Evolutionary conservation across 2,113 vertebrate genomes (phyloP), one percentile per base, ranked within the genome.

Genomic region (Equus przewalskii): DNA sequence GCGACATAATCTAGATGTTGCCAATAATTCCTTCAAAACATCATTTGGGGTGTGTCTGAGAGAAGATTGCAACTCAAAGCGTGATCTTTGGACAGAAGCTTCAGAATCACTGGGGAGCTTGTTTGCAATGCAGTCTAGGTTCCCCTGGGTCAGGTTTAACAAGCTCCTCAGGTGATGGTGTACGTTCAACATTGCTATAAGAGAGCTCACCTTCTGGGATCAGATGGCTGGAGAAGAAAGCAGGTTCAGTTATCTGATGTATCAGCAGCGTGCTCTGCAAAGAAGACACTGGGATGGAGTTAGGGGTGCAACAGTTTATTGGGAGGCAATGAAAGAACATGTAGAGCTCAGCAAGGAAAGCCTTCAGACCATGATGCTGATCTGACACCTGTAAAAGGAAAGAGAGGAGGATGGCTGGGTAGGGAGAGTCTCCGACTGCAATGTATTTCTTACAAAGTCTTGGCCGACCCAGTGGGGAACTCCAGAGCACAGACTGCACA

Each of bases 241-340:
- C 21, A 16, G 22, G 0, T 76, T 72, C 19, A 36, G 30, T 67
- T 67, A 51, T 3, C 0, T 5, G 26, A 16, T 3, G 1, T n/a
- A 3, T 28, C 22, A n/a, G 28, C 58, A 67, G 46, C 11, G 33
- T 79, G 9, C 41, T 75, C 89, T 54, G 6, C 5, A 28, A 44
- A 70, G 54, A 87, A 56, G 87, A 72, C 3, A 14, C 1, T 18
- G 75, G 58, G 70, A 21, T 51, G 24, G 14, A 84, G 14, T 36
- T 36, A 30, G 14, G 60, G 26, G 14, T 41, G 3, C 24, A 80
- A 36, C 36, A 75, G 19, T n/a, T 69, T 90, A 49, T 12, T 69
- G n/a, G n/a, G 49, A 89, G 18, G 12, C 19, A 30, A 82, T 16
- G 2, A 51, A 54, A 60, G 28, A 51, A 72, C 33, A 28, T 72